A percentile compares a stretch with the other conserved stretches of the same genome.
Conservation (phyloP, 2,113 vertebrate species). For the Pontoporia blainvillei region DNA sequence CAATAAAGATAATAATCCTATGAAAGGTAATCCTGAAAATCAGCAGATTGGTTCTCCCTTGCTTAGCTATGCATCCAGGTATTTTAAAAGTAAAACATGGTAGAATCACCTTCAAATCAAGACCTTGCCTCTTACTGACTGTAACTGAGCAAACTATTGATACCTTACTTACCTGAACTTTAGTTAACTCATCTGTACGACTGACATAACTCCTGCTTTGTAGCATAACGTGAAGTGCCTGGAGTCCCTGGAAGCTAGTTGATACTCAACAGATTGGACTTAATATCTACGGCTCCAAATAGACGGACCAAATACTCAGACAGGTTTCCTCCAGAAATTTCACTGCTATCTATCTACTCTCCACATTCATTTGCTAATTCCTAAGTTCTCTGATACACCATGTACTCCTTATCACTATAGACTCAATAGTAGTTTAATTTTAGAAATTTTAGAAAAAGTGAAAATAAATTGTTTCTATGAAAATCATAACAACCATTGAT, state of each 20-base stretch:
- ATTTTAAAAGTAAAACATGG: not conserved
- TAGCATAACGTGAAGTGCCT: rapidly evolving
- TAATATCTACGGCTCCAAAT: not conserved
- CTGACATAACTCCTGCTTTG: not conserved
- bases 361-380: not conserved
- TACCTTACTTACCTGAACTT: not conserved
- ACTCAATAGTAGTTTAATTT: not conserved
- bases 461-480: not conserved
- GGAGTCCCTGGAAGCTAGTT: too few relatives aligned
- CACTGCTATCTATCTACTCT: not conserved
- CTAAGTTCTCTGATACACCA: not conserved
- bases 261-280: too few relatives aligned
- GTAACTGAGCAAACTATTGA: rapidly evolving
- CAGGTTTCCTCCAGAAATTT: not conserved
- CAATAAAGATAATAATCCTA: rapidly evolving
- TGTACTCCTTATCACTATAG: not conserved
- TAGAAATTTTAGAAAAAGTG: not conserved
- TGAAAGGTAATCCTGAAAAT: too few relatives aligned
- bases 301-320: not conserved
- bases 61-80: not conserved
- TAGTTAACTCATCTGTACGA: rapidly evolving
- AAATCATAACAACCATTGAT: not conserved
- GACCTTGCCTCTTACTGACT: too few relatives aligned
- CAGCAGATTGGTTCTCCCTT: not conserved
- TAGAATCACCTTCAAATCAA: too few relatives aligned